Conservation (phyloP, 64 coral and sea anemone species). For the Montipora foliosa region DNA sequence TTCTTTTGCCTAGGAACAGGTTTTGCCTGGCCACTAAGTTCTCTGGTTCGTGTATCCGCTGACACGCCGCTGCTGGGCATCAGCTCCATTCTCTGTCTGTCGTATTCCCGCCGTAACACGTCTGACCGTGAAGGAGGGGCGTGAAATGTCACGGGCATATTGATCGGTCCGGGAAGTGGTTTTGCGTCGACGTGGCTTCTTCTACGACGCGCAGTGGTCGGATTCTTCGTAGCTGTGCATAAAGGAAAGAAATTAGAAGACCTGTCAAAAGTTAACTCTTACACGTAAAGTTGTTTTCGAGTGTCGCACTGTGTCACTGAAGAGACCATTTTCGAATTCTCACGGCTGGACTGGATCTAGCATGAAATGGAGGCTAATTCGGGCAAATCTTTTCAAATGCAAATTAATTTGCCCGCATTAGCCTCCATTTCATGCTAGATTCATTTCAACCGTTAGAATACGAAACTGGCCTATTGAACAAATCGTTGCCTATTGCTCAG, state of each 20-base stretch:
- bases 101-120: conserved; percentile 80
- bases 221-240: conserved; percentile 22
- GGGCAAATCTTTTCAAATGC: no score
- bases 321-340: no score
- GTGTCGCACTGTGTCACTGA: no score
- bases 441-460: no score
- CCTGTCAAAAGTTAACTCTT: no score
- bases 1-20: conserved; percentile 10
- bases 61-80: conserved; percentile 58
- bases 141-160: conserved; percentile 86
- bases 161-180: conserved; percentile 52
- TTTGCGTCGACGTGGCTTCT: conserved; percentile 43
- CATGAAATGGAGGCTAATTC: no score
- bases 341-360: no score
- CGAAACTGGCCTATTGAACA: no score
- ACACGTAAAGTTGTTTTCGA: no score
- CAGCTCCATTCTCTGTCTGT: conserved; percentile 79
- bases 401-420: no score
- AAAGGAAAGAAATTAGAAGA: neutral
- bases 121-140: conserved; percentile 79
- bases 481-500: no score
- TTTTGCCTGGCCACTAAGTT: neutral
- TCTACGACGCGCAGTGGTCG: conserved; percentile 1
- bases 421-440: no score
- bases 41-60: conserved; percentile 32